Base-by-base conservation (phyloP, 1,140 invertebrate species). In the Stegodyphus mimosarum region DNA sequence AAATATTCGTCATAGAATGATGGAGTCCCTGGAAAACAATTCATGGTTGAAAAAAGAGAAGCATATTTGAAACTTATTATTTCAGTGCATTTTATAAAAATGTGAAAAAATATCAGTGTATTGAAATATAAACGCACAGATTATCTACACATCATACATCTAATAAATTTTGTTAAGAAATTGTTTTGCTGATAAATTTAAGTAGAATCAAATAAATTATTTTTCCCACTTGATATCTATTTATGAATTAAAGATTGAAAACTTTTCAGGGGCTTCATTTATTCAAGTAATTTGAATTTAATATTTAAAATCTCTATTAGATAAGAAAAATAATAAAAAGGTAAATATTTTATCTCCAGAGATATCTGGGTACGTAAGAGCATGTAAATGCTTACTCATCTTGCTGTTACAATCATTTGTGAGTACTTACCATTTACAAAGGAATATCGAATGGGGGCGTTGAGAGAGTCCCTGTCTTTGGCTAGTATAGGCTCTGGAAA, bases 401-500 rank as follows among this genome's bases (percentile, higher is more conserved):
- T 33, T 33, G 33, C 33, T 33, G 1, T 33, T 33, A 33, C 33
- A 33, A 33, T 3, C 33, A 33, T 33, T 33, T 33, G 33, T 33
- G 33, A 33, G 9, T 0, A 93, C 90, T 1, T 95, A 95, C 96
- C 96, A 87, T 93, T 95, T 6, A 95, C 92, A 89, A 97, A 96
- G 49, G 93, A 94, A 89, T 97, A 97, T 71, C 92, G 92, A 74
- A 96, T 95, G 0, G 93, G 93, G 1, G 95, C 93, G 89, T 95
- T 95, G 10, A 97, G 93, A 1, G 95, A 96, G 89, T 97, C 96
- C 93, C 95, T 94, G 89, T 97, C 95, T 1, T 96, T 93, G 0
- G 95, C 96, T 90, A 96, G 94, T 76, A 97, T 96, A 88, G 95
- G 95, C 89, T 97, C 96, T 0, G 96, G 96, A n/a, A 93, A 92